phyloP scores from a whole-genome alignment of 2,888 invertebrate genomes.

The Cephus sareptanus region DNA sequence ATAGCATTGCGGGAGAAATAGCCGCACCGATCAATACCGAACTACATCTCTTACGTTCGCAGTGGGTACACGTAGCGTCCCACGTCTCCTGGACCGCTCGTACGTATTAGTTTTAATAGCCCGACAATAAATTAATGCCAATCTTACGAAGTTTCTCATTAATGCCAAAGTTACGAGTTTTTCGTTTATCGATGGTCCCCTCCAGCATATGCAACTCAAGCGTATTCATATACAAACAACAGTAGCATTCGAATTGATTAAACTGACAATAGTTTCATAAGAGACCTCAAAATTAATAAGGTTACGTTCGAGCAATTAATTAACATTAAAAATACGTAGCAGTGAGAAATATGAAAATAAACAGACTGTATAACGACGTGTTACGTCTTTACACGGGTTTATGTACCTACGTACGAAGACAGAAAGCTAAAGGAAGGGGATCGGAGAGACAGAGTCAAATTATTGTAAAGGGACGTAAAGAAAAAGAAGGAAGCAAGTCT shows the following conservation, averaged over 20 bases:
- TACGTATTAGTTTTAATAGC: background rate
- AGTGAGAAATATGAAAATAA: background rate
- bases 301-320: background rate
- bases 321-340: no score
- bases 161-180: background rate
- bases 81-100: background rate
- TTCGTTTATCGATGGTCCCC: background rate
- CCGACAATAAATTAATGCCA: background rate
- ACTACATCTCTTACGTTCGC: slow-evolving; percentile 9
- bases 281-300: background rate
- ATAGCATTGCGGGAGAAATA: slow-evolving; percentile 18
- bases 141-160: background rate
- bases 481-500: background rate
- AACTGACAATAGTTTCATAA: background rate
- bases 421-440: background rate
- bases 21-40: slow-evolving; percentile 39
- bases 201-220: background rate
- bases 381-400: background rate
- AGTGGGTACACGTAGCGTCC: background rate
- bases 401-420: background rate
- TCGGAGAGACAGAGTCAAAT: no score
- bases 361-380: background rate
- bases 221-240: background rate
- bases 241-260: background rate
- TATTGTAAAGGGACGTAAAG: background rate